Percentiles rank a stretch among this genome's conserved stretches.
These are phyloP conservation scores for Chrysolina americana DNA, from an alignment of 2,888 invertebrate genomes.

Conservation along the genomic window DNA sequence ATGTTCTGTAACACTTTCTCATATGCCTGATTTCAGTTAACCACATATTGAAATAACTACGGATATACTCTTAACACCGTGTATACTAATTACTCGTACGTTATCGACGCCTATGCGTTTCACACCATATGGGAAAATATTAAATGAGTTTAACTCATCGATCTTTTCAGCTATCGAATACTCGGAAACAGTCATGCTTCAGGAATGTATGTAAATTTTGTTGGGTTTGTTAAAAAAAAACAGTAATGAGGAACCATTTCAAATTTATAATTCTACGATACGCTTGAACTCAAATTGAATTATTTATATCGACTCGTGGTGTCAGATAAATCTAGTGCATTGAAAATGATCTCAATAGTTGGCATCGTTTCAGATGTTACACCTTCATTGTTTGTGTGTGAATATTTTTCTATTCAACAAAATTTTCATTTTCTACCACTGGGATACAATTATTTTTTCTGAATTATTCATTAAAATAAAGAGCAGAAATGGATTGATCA, in stretches of 20 bases:
- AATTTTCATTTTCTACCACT: too few species aligned
- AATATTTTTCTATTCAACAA: neutral
- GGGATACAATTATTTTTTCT: too few species aligned
- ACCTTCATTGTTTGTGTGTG: neutral
- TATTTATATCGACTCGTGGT: neutral
- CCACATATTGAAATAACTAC: too few species aligned
- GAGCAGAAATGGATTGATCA: too few species aligned
- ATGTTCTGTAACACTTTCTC: too few species aligned
- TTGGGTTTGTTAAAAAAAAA: conserved; percentile 16
- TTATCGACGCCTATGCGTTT: conserved; percentile 7
- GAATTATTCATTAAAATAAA: too few species aligned
- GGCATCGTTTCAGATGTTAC: neutral
- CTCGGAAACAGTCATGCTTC: conserved; percentile 10
- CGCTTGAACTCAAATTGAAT: neutral
- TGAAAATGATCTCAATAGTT: conserved; percentile 6
- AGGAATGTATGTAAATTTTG: conserved; percentile 21
- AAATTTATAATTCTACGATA: conserved; percentile 2
- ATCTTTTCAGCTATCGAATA: conserved; percentile 16
- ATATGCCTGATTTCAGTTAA: too few species aligned
- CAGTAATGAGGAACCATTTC: conserved; percentile 9
- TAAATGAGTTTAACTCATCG: conserved; percentile 13
- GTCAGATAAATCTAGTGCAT: neutral
- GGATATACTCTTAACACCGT: neutral
- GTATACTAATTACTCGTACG: neutral
- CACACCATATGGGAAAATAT: conserved; percentile 22